Conservation (phyloP, 2,113 vertebrate genomes). For the Hippocampus guttulatus region DNA sequence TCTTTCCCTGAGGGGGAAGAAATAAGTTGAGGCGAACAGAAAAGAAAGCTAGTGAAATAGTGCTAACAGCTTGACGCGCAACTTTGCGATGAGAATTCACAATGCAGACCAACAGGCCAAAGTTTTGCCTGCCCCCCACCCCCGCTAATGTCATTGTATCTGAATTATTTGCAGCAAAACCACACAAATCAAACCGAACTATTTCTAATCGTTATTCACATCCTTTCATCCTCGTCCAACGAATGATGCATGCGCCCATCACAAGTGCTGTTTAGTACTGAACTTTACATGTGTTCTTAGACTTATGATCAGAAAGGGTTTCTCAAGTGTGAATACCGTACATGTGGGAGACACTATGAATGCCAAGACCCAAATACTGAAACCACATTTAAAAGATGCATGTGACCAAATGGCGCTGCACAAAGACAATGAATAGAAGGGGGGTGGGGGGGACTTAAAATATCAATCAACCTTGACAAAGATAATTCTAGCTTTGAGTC, state of each 20-base stretch:
- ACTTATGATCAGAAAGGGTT: not conserved
- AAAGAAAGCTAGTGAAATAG: not conserved
- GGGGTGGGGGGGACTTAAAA: not conserved
- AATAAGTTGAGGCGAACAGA: not conserved
- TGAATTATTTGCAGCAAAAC: constrained; percentile 46
- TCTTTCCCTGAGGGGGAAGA: constrained; percentile 78
- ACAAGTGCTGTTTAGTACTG: not conserved
- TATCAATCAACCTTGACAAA: not conserved
- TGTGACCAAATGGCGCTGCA: not conserved
- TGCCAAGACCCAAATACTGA: not conserved
- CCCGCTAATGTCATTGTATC: constrained; percentile 18
- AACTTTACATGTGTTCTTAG: constrained; percentile 1
- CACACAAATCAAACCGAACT: constrained; percentile 39
- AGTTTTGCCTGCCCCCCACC: not conserved
- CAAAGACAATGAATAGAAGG: not conserved
- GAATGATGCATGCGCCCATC: not conserved
- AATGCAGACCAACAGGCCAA: constrained; percentile 11
- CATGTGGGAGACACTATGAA: not conserved
- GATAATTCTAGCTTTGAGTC: not conserved
- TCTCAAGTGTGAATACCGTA: not conserved
- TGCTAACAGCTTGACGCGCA: not conserved
- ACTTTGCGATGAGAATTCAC: constrained; percentile 4
- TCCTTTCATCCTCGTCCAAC: constrained; percentile 3
- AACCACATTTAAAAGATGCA: not conserved
- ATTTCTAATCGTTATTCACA: constrained; percentile 6